Percentiles rank a stretch among this genome's conserved stretches.
These are phyloP conservation scores for Bombus huntii DNA, from an alignment of 1,140 invertebrate genomes.

Conservation along the genomic window DNA sequence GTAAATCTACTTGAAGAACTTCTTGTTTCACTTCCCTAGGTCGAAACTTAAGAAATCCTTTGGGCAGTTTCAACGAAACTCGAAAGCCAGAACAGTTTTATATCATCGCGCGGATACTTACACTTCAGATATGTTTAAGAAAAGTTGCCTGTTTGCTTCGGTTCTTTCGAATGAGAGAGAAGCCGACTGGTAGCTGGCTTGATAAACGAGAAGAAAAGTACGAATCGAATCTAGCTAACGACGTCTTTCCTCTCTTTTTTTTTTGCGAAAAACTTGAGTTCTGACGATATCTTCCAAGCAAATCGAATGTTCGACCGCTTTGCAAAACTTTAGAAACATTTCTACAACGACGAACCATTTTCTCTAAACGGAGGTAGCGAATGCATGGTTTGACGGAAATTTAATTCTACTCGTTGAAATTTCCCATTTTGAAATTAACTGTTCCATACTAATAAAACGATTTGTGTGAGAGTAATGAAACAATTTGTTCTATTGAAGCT, in stretches of 20 bases:
- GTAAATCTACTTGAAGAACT: slow-evolving; percentile 55
- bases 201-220: neutral
- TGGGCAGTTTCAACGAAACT: slow-evolving; percentile 38
- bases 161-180: slow-evolving; percentile 30
- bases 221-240: slow-evolving; percentile 3
- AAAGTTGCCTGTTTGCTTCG: slow-evolving; percentile 39
- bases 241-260: neutral
- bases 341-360: neutral
- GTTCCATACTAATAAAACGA: neutral
- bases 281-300: neutral
- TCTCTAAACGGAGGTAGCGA: too few relatives aligned
- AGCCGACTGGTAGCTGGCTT: neutral
- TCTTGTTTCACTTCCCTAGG: slow-evolving; percentile 29
- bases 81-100: slow-evolving; percentile 44
- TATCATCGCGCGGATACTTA: slow-evolving; percentile 49
- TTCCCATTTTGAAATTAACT: neutral
- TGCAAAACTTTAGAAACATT: neutral
- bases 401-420: too few relatives aligned
- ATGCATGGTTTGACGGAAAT: neutral
- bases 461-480: neutral
- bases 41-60: slow-evolving; percentile 50
- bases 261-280: neutral
- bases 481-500: neutral
- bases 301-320: neutral
- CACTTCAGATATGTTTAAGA: slow-evolving; percentile 24